Conservation (phyloP, 2,113 vertebrate genomes). For the Melanotaenia duboulayi region DNA sequence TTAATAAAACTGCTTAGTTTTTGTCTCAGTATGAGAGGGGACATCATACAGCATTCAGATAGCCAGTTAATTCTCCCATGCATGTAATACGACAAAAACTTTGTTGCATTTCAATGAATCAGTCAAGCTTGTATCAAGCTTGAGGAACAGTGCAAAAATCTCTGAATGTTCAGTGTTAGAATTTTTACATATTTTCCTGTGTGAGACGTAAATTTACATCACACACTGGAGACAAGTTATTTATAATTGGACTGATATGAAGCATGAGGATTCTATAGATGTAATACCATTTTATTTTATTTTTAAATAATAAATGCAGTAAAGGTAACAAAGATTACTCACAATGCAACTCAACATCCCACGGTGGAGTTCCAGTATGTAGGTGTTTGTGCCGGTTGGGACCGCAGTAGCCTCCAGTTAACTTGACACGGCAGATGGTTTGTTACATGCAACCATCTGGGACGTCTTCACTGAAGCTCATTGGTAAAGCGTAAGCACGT, state of each 20-base stretch:
- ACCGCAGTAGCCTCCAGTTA: background rate
- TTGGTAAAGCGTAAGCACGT: background rate
- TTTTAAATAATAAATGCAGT: too few relatives aligned
- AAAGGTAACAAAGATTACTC: background rate
- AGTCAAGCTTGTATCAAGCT: too few relatives aligned
- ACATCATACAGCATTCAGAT: conserved; percentile 7
- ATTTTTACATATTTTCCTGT: background rate
- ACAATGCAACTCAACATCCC: background rate
- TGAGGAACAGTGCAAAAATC: too few relatives aligned
- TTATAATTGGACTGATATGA: too few relatives aligned
- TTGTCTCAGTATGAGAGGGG: conserved; percentile 8
- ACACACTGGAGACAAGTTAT: background rate
- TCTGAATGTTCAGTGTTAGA: too few relatives aligned
- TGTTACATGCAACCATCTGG: background rate
- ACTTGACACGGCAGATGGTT: background rate
- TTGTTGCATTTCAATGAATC: too few relatives aligned
- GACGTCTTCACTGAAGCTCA: background rate
- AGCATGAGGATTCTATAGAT: background rate
- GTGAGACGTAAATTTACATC: background rate
- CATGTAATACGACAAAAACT: too few relatives aligned
- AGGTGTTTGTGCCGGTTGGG: background rate
- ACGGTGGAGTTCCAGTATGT: background rate
- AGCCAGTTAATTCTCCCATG: too few relatives aligned
- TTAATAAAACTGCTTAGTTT: background rate
- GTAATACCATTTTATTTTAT: background rate